Evolutionary conservation across 2,888 invertebrate genomes (phyloP).

Genomic region (Argyresthia albistria): DNA sequence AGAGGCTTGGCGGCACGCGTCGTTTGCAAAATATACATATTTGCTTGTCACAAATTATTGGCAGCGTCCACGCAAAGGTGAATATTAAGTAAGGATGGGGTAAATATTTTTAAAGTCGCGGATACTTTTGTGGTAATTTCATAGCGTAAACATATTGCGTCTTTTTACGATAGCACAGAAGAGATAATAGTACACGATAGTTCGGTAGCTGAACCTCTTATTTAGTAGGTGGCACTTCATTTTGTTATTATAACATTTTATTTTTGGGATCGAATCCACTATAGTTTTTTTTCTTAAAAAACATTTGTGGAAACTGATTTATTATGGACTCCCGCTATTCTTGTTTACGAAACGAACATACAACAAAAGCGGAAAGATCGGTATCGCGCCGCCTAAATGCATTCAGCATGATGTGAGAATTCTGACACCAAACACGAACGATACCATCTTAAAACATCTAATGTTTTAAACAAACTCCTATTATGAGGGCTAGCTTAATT

Average conservation of each 20-base stretch:
- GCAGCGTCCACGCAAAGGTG: neutral
- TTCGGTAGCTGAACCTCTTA: no score
- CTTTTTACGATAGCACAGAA: neutral
- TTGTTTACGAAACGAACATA: constrained; percentile 59
- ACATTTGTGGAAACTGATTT: constrained; percentile 39
- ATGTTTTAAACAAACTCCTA: constrained; percentile 71
- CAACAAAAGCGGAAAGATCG: constrained; percentile 53
- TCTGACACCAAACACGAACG: constrained; percentile 65
- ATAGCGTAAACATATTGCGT: neutral
- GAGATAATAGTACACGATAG: neutral
- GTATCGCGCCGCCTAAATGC: constrained; percentile 53
- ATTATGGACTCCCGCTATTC: constrained; percentile 65
- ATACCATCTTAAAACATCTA: constrained; percentile 67
- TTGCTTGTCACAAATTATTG: constrained; percentile 2
- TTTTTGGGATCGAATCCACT: neutral
- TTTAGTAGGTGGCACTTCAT: no score
- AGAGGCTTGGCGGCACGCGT: neutral
- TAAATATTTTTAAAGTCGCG: neutral
- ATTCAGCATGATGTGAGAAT: constrained; percentile 69
- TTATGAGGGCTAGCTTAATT: constrained; percentile 68
- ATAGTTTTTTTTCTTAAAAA: constrained; percentile 12
- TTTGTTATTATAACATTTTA: no score
- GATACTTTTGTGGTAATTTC: neutral
- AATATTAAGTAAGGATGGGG: neutral
- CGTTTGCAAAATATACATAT: constrained; percentile 1